Evolutionary conservation across 2,888 invertebrate species (phyloP).

Genomic region (Drosophila tanythrix): DNA sequence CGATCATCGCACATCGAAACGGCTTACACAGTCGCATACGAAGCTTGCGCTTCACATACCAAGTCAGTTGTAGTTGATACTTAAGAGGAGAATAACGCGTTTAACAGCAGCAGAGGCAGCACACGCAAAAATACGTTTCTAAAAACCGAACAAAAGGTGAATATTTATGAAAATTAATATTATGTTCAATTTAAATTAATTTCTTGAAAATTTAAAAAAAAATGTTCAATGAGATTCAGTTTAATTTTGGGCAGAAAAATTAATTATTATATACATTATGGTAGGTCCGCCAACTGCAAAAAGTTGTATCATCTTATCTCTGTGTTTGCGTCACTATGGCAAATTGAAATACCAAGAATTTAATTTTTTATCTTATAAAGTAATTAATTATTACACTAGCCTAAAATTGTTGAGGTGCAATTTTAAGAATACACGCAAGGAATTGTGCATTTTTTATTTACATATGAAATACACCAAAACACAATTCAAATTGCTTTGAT

Average conservation of each 20-base stretch:
- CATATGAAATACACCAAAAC: background rate
- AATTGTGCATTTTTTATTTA: background rate
- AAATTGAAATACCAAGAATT: background rate
- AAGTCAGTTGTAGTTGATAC: slow-evolving; percentile 11
- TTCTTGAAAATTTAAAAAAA: slow-evolving; percentile 12
- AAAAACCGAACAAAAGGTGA: slow-evolving; percentile 47
- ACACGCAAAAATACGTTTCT: slow-evolving; percentile 18
- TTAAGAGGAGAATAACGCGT: slow-evolving; percentile 17
- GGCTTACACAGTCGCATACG: background rate
- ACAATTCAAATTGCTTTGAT: background rate
- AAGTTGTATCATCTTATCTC: background rate
- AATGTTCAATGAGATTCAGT: slow-evolving; percentile 16
- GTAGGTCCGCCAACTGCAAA: slow-evolving; percentile 1
- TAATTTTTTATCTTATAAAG: background rate
- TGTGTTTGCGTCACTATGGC: slow-evolving; percentile 1
- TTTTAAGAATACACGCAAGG: background rate
- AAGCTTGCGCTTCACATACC: background rate
- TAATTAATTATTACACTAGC: background rate
- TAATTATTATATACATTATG: background rate
- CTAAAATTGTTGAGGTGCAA: background rate
- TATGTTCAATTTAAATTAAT: slow-evolving; percentile 19
- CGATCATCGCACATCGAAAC: slow-evolving; percentile 22
- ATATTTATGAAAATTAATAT: slow-evolving; percentile 53
- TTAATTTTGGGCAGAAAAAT: slow-evolving; percentile 19
- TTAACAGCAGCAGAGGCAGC: slow-evolving; percentile 2